Percentiles rank a stretch among this genome's conserved stretches.
These are phyloP conservation scores for Hybognathus amarus DNA, from an alignment of 2,797 vertebrate genomes.

Conservation along the genomic window DNA sequence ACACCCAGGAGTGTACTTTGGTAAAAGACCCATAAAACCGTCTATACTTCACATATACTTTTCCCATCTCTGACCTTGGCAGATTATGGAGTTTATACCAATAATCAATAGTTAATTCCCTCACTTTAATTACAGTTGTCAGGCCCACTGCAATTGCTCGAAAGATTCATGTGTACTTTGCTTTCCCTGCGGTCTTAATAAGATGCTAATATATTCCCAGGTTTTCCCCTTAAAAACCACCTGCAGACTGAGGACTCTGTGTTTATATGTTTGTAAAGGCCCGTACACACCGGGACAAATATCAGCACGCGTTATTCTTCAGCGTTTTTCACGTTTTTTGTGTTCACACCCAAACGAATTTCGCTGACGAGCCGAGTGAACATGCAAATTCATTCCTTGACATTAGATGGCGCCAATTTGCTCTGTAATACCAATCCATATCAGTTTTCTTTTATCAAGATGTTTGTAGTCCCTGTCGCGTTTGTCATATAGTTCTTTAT, in stretches of 20 bases:
- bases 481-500: too few relatives aligned
- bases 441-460: too few relatives aligned
- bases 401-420: too few relatives aligned
- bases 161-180: conserved; percentile 48
- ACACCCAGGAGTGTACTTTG: neutral
- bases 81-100: conserved; percentile 62
- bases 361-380: too few relatives aligned
- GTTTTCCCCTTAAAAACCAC: neutral
- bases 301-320: too few relatives aligned
- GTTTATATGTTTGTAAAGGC: conserved; percentile 27
- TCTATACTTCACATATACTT: conserved; percentile 25
- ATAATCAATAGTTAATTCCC: conserved; percentile 75
- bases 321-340: too few relatives aligned
- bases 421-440: too few relatives aligned
- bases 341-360: too few relatives aligned
- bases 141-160: conserved; percentile 9
- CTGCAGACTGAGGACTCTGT: neutral
- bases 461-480: too few relatives aligned
- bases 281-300: too few relatives aligned
- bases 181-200: conserved; percentile 27
- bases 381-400: too few relatives aligned
- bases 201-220: conserved; percentile 32
- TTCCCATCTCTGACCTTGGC: conserved; percentile 57
- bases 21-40: neutral
- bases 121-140: conserved; percentile 59